phyloP scores from a whole-genome alignment of 2,888 invertebrate species.

The Dastarcus helophoroides region DNA sequence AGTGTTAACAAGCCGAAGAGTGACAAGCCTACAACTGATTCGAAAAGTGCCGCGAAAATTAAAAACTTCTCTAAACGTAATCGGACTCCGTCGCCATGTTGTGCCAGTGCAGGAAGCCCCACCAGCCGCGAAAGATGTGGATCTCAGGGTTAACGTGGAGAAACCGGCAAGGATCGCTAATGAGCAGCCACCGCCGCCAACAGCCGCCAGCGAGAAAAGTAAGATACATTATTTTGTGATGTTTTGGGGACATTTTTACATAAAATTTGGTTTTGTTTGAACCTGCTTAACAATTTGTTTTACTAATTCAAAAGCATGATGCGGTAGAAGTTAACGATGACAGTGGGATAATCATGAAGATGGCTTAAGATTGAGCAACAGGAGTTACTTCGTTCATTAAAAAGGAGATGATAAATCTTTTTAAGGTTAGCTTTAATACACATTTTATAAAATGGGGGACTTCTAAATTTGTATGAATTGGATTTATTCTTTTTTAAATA shows the following conservation, averaged over 20 bases:
- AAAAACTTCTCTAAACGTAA: conserved; percentile 57
- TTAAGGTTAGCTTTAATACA: no score
- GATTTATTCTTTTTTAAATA: no score
- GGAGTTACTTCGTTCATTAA: no score
- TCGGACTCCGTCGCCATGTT: conserved; percentile 46
- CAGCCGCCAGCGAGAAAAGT: conserved; percentile 37
- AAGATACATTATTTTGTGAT: conserved; percentile 28
- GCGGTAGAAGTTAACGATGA: no score
- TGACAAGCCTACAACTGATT: conserved; percentile 31
- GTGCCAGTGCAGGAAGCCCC: conserved; percentile 51
- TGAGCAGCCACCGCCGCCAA: conserved; percentile 19
- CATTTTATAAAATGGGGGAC: no score
- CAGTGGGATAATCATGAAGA: no score
- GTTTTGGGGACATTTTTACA: not conserved
- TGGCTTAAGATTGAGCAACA: no score
- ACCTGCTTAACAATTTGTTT: no score
- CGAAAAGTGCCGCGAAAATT: conserved; percentile 46
- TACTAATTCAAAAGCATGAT: no score
- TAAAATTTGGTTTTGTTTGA: no score
- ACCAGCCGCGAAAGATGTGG: conserved; percentile 35
- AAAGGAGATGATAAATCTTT: no score
- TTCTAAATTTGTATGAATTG: no score
- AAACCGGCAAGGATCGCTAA: conserved; percentile 34
- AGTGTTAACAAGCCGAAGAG: conserved; percentile 9
- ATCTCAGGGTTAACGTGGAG: conserved; percentile 32